Evolutionary conservation across 1,140 invertebrate species (phyloP), one percentile per base, ranked within the genome.

Genomic region (Dufourea novaeangliae): DNA sequence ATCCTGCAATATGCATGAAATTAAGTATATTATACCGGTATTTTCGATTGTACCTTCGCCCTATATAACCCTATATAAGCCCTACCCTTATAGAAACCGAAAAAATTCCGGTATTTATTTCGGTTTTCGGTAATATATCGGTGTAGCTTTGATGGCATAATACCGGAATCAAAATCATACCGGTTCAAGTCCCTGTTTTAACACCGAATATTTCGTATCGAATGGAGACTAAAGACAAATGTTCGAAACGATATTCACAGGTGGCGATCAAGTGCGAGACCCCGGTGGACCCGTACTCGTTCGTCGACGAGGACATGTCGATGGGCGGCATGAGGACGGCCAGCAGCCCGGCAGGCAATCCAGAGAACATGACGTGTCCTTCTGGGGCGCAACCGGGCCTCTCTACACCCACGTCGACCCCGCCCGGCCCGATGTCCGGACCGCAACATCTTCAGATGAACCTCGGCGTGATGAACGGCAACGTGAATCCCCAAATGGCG

Each of bases 281-380:
- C 74, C 89, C 93, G 70, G 95, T 95, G 80, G 96, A 97, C 90
- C 96, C 96, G 2, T 97, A 97, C 90, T 96, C 95, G 88, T 97
- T 97, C 92, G 96, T 97, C 29, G 96, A 97, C 87, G 96, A 97
- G 88, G 95, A 94, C 17, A 92, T 92, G 90, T 92, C 91, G 69
- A 92, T 92, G 89, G 81, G 90, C 34, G 90, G 91, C 6, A 88
- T 91, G 68, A 89, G 91, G 81, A 86, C 91, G 62, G 89, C 91
- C 8, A 91, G 88, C 81, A 92, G 91, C 79, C 92, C 92, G 1
- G 88, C 87, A 34, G 81, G 82, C 37, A 83, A 83, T 66, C 82
- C 82, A 29, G 82, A 83, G 89, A 92, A 67, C 83, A 86, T 46
- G 89, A 92, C 88, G 86, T 89, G 69, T 90, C 89, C 78, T 82